Evolutionary conservation across 1,140 invertebrate genomes (phyloP).

Genomic region (Manduca sexta): DNA sequence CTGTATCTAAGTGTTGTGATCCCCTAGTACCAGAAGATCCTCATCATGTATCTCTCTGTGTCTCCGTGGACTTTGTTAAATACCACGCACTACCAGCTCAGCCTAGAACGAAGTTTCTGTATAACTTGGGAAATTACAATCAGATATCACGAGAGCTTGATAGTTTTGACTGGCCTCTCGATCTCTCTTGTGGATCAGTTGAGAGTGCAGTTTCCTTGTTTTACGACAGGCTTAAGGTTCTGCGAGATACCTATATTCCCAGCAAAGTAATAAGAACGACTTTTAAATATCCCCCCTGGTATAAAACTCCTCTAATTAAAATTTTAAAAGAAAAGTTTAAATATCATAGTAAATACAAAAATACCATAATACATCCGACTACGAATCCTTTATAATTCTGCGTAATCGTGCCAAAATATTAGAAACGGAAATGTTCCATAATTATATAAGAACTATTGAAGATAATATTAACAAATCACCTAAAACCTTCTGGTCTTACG

Average conservation of each 20-base stretch:
- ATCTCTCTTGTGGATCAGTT: background rate
- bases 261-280: conserved; percentile 1
- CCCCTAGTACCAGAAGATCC: conserved; percentile 7
- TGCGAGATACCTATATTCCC: conserved; percentile 13
- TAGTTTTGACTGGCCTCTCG: conserved; percentile 11
- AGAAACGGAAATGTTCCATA: conserved; percentile 6
- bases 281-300: conserved; percentile 17
- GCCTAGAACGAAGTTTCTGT: conserved; percentile 3
- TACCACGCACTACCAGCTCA: background rate
- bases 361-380: conserved; percentile 15
- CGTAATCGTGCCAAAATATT: conserved; percentile 14
- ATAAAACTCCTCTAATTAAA: conserved; percentile 13
- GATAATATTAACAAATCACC: conserved; percentile 12
- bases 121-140: conserved; percentile 8
- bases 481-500: conserved; percentile 16
- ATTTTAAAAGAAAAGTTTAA: conserved; percentile 22
- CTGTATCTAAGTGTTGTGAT: background rate
- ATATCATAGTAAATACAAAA: conserved; percentile 18
- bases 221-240: conserved; percentile 12
- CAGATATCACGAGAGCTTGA: conserved; percentile 5
- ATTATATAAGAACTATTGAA: conserved; percentile 14
- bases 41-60: too few species aligned
- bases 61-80: too few species aligned
- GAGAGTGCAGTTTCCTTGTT: conserved; percentile 7
- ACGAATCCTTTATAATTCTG: conserved; percentile 8